Evolutionary conservation across 2,797 vertebrate genomes (phyloP).

Genomic region (Masticophis lateralis): DNA sequence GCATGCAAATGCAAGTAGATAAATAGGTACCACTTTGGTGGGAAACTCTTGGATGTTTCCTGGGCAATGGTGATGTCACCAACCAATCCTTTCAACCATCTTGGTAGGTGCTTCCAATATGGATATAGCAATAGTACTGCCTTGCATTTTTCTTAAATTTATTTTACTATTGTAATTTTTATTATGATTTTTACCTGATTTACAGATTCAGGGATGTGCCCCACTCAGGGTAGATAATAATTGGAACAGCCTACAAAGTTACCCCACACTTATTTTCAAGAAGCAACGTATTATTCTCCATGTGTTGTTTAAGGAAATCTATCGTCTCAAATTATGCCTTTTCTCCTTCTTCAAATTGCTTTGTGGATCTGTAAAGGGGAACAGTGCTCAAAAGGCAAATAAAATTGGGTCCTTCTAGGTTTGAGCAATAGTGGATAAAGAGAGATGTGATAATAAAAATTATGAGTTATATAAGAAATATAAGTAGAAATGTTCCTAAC

Average conservation of each 20-base stretch:
- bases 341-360: background rate
- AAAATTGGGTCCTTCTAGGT: background rate
- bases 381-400: background rate
- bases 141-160: background rate
- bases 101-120: background rate
- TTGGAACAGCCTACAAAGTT: background rate
- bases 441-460: background rate
- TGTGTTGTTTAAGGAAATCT: background rate
- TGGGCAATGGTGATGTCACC: background rate
- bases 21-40: background rate
- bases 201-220: background rate
- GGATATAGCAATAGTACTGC: background rate
- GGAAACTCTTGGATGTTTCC: background rate
- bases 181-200: background rate
- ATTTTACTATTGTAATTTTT: background rate
- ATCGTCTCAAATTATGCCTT: background rate
- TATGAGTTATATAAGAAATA: background rate
- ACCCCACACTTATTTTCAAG: background rate
- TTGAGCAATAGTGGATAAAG: background rate
- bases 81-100: background rate
- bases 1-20: background rate
- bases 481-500: background rate
- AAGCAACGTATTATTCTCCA: background rate
- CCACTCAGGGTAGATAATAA: background rate
- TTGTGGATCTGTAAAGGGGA: background rate